Evolutionary conservation across 2,888 invertebrate species (phyloP).

Genomic region (Ellobium chinense): DNA sequence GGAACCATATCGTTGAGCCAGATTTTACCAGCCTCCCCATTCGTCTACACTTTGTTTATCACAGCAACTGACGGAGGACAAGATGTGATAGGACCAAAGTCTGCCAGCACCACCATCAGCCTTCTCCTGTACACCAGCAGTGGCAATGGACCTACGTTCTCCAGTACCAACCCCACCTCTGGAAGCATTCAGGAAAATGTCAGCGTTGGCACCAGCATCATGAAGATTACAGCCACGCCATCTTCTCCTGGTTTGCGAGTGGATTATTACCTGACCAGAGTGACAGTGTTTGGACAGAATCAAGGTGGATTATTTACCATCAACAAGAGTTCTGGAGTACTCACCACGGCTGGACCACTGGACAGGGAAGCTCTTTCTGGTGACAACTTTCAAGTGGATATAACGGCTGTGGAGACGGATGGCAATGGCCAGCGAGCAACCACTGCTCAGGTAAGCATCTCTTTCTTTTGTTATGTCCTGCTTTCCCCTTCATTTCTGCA

Average conservation of each 20-base stretch:
- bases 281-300: slow-evolving; percentile 80
- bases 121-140: slow-evolving; percentile 33
- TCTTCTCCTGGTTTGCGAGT: slow-evolving; percentile 79
- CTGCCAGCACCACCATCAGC: slow-evolving; percentile 39
- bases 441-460: slow-evolving; percentile 71
- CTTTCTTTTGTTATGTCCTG: no score
- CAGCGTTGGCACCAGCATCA: slow-evolving; percentile 90
- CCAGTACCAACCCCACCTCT: slow-evolving; percentile 79
- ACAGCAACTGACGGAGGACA: slow-evolving; percentile 57
- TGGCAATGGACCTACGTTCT: slow-evolving; percentile 60
- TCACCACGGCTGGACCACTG: slow-evolving; percentile 60
- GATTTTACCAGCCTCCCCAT: slow-evolving; percentile 44
- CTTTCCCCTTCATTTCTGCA: no score
- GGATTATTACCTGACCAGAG: slow-evolving; percentile 92
- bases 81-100: slow-evolving; percentile 18
- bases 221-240: slow-evolving; percentile 83
- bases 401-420: slow-evolving; percentile 68
- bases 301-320: slow-evolving; percentile 66
- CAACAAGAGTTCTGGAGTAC: slow-evolving; percentile 61
- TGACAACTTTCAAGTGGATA: slow-evolving; percentile 64
- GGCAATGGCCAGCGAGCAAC: slow-evolving; percentile 65
- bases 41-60: slow-evolving; percentile 57
- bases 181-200: slow-evolving; percentile 94
- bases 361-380: slow-evolving; percentile 70
- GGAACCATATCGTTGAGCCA: slow-evolving; percentile 46